Conservation (phyloP, 2,113 vertebrate species). For the Perca flavescens region DNA sequence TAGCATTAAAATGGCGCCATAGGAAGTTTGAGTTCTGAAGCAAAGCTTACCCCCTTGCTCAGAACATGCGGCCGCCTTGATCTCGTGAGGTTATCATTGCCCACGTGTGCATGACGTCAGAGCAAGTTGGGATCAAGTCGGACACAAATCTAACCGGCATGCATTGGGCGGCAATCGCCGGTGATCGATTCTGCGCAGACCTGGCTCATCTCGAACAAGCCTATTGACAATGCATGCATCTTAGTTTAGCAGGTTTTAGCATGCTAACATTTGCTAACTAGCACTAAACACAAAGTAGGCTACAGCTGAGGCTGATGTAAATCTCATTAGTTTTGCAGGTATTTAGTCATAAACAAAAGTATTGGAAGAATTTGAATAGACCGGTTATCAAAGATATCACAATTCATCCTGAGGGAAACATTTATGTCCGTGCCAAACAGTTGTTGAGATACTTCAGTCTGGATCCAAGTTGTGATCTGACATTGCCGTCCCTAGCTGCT, state of each 20-base stretch:
- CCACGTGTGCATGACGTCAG: too few relatives aligned
- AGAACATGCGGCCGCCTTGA: too few relatives aligned
- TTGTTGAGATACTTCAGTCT: conserved; percentile 6
- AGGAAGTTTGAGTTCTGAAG: too few relatives aligned
- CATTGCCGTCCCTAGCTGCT: background rate
- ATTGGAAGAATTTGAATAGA: background rate
- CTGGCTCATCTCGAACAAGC: too few relatives aligned
- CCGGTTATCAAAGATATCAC: background rate
- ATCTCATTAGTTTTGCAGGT: background rate
- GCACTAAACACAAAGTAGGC: background rate
- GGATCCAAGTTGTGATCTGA: background rate
- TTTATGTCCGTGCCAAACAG: background rate
- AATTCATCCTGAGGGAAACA: background rate
- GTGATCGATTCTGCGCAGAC: too few relatives aligned
- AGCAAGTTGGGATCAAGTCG: too few relatives aligned
- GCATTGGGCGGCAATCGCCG: too few relatives aligned
- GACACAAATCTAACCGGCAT: too few relatives aligned
- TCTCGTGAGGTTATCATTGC: too few relatives aligned
- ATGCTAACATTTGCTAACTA: background rate
- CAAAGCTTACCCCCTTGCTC: too few relatives aligned
- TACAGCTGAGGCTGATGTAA: background rate
- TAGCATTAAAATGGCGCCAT: too few relatives aligned
- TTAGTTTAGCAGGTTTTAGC: background rate
- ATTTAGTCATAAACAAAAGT: background rate
- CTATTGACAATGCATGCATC: background rate